Conservation (phyloP, 1,140 invertebrate species). For the Drosophila bifasciata region DNA sequence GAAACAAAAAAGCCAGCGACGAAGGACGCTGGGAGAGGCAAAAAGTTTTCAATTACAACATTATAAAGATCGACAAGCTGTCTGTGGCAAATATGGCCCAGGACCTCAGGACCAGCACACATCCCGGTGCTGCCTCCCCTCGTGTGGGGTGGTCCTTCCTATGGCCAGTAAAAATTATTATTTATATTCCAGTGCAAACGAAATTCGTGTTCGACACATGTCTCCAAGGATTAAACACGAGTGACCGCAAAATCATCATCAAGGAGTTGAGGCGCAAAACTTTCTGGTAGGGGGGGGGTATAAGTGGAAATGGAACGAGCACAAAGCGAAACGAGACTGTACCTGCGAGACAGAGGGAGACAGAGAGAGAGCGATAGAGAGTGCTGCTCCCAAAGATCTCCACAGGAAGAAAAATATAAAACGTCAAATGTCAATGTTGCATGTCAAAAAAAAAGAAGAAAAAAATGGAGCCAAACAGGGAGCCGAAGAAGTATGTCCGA, state of each 20-base stretch:
- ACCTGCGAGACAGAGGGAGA: too few relatives aligned
- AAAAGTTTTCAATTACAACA: slow-evolving; percentile 84
- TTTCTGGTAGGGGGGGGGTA: not conserved
- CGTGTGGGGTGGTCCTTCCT: slow-evolving; percentile 7
- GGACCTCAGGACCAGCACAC: slow-evolving; percentile 37
- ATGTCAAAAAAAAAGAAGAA: slow-evolving; percentile 28
- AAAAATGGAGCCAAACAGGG: not conserved
- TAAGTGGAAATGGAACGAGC: not conserved
- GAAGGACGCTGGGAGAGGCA: slow-evolving; percentile 19
- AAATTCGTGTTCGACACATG: slow-evolving; percentile 83
- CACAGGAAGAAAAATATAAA: slow-evolving; percentile 19
- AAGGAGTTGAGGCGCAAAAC: slow-evolving; percentile 57
- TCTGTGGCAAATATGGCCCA: slow-evolving; percentile 76
- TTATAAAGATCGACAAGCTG: slow-evolving; percentile 84
- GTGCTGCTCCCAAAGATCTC: not conserved
- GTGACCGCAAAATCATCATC: slow-evolving; percentile 83
- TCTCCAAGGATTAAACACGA: slow-evolving; percentile 83
- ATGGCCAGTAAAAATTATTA: slow-evolving; percentile 73
- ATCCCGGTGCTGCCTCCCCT: slow-evolving; percentile 24
- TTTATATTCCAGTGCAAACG: slow-evolving; percentile 78
- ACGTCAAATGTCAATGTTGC: slow-evolving; percentile 46
- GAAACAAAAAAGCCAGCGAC: slow-evolving; percentile 24
- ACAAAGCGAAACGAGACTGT: not conserved
- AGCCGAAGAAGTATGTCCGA: slow-evolving; percentile 67
- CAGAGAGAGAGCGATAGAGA: too few relatives aligned